Conservation (phyloP, 1,140 invertebrate species). For the Eumaeus atala region DNA sequence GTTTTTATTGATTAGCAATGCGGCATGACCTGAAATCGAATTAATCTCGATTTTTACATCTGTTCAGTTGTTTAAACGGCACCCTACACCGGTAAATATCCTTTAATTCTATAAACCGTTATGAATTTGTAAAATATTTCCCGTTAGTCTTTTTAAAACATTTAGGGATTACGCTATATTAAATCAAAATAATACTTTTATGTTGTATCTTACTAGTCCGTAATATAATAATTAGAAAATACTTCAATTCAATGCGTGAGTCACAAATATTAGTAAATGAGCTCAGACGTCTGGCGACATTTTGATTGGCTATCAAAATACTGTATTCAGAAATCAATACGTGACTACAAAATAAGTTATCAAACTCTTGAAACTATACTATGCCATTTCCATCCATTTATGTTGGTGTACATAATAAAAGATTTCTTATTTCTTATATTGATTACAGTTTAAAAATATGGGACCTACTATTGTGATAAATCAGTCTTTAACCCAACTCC, state of each 20-base stretch:
- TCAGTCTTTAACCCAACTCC: too few species aligned
- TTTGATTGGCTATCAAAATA: neutral
- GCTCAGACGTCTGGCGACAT: neutral
- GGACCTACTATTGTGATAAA: too few species aligned
- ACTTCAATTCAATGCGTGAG: neutral
- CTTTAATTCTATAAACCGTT: neutral
- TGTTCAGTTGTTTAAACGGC: neutral
- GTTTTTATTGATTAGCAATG: slow-evolving; percentile 5
- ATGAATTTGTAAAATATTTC: neutral
- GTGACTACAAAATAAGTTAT: too few species aligned
- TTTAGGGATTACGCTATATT: too few species aligned
- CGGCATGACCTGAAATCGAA: neutral
- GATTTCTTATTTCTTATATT: too few species aligned
- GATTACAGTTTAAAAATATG: too few species aligned
- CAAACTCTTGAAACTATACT: too few species aligned
- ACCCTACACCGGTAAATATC: slow-evolving; percentile 1
- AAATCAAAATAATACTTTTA: too few species aligned
- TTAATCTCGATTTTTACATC: neutral
- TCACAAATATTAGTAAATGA: neutral
- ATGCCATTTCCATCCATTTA: too few species aligned
- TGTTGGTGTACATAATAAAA: too few species aligned
- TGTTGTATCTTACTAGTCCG: too few species aligned
- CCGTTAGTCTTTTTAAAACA: neutral
- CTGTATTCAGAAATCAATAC: slow-evolving; percentile 5
- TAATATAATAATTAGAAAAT: neutral